Evolutionary conservation across 2,113 vertebrate species (phyloP).

Genomic region (Miniopterus natalensis): DNA sequence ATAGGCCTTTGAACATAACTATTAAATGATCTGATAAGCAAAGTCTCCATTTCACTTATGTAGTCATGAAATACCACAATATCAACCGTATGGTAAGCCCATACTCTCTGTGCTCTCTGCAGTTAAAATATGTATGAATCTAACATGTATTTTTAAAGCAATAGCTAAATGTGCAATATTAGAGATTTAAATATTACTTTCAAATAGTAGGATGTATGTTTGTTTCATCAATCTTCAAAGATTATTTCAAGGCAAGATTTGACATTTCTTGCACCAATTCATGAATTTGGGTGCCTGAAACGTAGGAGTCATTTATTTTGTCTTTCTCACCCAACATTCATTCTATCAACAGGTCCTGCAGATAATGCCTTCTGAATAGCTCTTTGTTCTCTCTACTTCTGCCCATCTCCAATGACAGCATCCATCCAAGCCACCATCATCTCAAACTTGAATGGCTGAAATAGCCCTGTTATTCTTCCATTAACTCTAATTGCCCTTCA

Average conservation of each 20-base stretch:
- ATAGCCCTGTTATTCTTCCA: background rate
- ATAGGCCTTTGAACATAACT: background rate
- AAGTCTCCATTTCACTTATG: background rate
- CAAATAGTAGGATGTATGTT: background rate
- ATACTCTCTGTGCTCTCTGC: background rate
- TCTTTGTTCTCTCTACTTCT: background rate
- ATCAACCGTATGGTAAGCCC: background rate
- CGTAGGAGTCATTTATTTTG: background rate
- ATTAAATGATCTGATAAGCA: background rate
- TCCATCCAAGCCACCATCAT: background rate
- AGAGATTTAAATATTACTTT: background rate
- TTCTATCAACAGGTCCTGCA: background rate
- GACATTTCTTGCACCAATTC: background rate
- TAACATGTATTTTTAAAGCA: background rate
- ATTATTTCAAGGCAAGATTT: background rate
- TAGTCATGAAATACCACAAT: background rate
- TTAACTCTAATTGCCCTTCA: background rate
- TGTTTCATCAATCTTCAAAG: conserved; percentile 29
- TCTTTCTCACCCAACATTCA: background rate
- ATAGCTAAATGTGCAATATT: background rate
- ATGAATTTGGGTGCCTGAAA: background rate
- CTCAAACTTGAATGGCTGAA: background rate
- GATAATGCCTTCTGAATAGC: background rate
- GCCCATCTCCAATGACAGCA: background rate
- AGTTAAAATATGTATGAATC: background rate